These are phyloP conservation scores for Mirza zaza DNA, from an alignment of 2,113 vertebrate genomes.

Conservation along the genomic window DNA sequence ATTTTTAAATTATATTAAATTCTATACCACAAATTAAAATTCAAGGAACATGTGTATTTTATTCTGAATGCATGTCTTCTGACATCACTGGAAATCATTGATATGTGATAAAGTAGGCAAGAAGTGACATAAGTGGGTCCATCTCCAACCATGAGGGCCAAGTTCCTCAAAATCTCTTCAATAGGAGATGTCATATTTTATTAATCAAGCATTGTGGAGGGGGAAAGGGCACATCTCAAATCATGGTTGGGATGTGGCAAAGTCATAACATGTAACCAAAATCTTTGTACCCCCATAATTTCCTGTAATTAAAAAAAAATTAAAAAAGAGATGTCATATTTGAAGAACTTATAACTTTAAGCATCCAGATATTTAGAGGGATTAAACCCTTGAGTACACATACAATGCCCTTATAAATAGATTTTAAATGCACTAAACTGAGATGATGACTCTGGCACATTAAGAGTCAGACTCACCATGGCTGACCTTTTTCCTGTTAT, in stretches of 20 bases:
- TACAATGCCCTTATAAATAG: background rate
- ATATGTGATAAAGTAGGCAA: background rate
- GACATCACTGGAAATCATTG: background rate
- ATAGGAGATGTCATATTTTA: background rate
- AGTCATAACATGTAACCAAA: too few relatives aligned
- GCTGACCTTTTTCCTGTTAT: background rate
- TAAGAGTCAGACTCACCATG: background rate
- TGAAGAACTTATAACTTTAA: background rate
- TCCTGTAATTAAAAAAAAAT: too few relatives aligned
- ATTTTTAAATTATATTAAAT: background rate
- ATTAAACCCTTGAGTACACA: background rate
- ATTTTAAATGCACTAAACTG: background rate
- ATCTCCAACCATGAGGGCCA: background rate
- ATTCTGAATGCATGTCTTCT: background rate
- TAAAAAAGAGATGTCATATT: background rate
- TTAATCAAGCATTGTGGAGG: too few relatives aligned
- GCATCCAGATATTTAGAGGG: background rate
- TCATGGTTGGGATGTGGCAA: too few relatives aligned
- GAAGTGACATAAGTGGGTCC: background rate
- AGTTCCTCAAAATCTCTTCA: background rate
- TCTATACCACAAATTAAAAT: background rate
- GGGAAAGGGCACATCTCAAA: too few relatives aligned
- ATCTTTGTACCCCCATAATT: too few relatives aligned
- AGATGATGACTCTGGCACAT: background rate
- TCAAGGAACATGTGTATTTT: background rate